Evolutionary conservation across 2,888 invertebrate genomes (phyloP).

Genomic region (Melipona beecheii): DNA sequence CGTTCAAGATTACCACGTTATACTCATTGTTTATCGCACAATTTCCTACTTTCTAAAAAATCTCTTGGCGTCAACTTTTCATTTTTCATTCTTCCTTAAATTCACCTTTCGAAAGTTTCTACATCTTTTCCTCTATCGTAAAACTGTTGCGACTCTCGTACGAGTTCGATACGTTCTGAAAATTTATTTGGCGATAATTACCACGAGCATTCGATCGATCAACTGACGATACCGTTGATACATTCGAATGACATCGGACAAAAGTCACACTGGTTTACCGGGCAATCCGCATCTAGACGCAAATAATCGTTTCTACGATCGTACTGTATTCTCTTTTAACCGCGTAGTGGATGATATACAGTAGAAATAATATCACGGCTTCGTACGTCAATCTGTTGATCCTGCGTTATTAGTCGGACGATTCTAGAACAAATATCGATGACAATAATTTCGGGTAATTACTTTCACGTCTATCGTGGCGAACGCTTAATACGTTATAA

Average conservation of each 20-base stretch:
- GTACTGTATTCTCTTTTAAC: slow-evolving; percentile 52
- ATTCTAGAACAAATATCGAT: slow-evolving; percentile 53
- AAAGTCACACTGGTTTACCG: background rate
- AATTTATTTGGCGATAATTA: too few relatives aligned
- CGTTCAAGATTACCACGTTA: background rate
- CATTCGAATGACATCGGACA: background rate
- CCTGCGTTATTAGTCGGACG: slow-evolving; percentile 31
- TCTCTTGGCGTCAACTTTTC: background rate
- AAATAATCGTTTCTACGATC: slow-evolving; percentile 31
- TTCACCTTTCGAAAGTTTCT: background rate
- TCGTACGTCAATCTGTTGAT: slow-evolving; percentile 30
- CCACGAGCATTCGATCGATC: background rate
- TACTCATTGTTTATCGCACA: background rate
- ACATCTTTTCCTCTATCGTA: background rate
- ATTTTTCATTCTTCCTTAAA: background rate
- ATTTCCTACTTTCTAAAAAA: background rate
- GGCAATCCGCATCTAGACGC: slow-evolving; percentile 24
- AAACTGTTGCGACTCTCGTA: too few relatives aligned
- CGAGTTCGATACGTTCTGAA: too few relatives aligned
- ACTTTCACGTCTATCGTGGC: slow-evolving; percentile 32
- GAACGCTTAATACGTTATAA: background rate
- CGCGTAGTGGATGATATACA: slow-evolving; percentile 38
- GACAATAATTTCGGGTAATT: slow-evolving; percentile 64
- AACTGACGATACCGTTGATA: too few relatives aligned
- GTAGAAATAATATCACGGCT: slow-evolving; percentile 1